Conservation (phyloP, 2,797 vertebrate species). For the Ptychadena robeensis region DNA sequence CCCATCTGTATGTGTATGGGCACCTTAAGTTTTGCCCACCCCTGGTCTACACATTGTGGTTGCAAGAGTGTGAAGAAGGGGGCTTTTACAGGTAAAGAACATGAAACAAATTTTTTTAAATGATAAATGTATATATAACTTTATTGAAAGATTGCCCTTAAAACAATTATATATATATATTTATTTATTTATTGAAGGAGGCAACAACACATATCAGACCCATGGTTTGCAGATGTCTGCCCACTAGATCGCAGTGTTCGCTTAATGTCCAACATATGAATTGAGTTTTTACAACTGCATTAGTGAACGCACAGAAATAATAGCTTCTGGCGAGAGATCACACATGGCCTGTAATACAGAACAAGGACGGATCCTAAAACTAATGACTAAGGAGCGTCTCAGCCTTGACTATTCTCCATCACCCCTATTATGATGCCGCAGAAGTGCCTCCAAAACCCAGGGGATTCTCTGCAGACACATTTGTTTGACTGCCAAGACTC, state of each 20-base stretch:
- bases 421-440: not conserved
- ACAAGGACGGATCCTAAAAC: not conserved
- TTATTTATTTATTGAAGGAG: not conserved
- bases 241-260: not conserved
- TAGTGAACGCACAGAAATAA: not conserved
- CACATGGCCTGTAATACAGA: not conserved
- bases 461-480: slow-evolving; percentile 5
- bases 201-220: not conserved
- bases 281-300: not conserved
- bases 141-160: not conserved
- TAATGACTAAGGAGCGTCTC: not conserved
- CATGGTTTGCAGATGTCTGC: not conserved
- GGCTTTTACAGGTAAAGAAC: too few relatives aligned
- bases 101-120: too few relatives aligned
- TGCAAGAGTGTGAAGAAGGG: too few relatives aligned
- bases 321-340: not conserved
- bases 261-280: not conserved
- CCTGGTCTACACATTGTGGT: too few relatives aligned
- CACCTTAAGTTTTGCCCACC: too few relatives aligned
- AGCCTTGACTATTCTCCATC: too few relatives aligned
- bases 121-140: too few relatives aligned
- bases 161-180: too few relatives aligned
- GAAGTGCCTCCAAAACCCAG: not conserved
- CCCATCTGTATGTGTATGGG: too few relatives aligned
- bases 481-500: slow-evolving; percentile 15